Evolutionary conservation across 1,140 invertebrate genomes (phyloP), one percentile per base, ranked within the genome.

Genomic region (Macrostomum lignano): DNA sequence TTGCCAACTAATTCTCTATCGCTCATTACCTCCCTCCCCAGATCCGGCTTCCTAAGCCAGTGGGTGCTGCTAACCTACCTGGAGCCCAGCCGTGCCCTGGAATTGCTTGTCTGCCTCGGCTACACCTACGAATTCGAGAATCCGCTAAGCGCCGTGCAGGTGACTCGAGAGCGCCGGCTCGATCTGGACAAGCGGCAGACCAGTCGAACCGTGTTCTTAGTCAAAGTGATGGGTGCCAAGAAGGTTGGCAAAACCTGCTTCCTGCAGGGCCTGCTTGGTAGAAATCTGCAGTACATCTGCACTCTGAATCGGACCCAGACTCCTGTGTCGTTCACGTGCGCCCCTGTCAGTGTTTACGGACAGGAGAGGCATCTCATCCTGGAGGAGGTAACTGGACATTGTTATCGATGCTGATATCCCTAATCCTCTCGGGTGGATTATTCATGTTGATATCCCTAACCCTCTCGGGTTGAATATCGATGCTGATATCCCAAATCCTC

Each of bases 101-200:
- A 91, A 52, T 84, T 84, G 51, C 65, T 96, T 49, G 86, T 81
- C 10, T 86, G 91, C 59, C 60, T 94, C 29, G 88, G 88, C 0
- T 98, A 84, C 51, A 78, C 78, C 55, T 72, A 84, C 41, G 70
- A 73, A 43, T 72, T 79, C 57, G 78, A 81, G 46, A 73, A 68
- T 46, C 78, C 21, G 13, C 29, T 42, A 41, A 44, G 52, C 48
- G 41, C 10, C 32, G 24, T 49, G 49, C 14, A 57, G 68, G 76
- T 94, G 17, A 94, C 84, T 1, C 66, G 82, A 39, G 82, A 94
- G 41, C 84, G 91, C 46, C 74, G 74, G 52, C 65, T 91, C 24
- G 88, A 96, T 60, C 60, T 91, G 33, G 71, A 73, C 24, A 93
- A 93, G 51, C 81, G 78, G 44, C 82, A 91, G 48, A 86, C 82